Conservation (phyloP, 1,140 invertebrate genomes). For the Littorina saxatilis region DNA sequence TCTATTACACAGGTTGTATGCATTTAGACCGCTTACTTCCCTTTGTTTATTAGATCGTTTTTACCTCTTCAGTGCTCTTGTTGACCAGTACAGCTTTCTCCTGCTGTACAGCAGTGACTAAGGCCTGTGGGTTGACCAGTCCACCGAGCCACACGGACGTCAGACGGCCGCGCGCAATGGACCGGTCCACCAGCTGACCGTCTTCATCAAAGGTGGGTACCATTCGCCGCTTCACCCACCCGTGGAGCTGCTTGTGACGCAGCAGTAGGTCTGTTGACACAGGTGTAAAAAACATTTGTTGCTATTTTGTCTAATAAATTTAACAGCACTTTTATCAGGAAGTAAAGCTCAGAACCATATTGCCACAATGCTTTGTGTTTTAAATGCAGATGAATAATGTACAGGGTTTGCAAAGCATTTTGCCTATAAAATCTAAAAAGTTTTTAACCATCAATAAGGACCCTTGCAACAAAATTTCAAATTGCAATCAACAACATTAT, state of each 20-base stretch:
- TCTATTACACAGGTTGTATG: no score
- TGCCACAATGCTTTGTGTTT: background rate
- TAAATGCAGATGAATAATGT: background rate
- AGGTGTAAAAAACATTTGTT: no score
- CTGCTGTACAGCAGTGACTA: conserved; percentile 67
- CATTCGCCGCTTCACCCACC: conserved; percentile 69
- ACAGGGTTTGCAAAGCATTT: background rate
- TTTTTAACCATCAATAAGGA: no score
- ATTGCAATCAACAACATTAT: no score
- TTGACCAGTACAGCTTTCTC: conserved; percentile 70
- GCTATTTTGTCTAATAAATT: background rate
- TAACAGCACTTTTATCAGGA: background rate
- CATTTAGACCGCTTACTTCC: no score
- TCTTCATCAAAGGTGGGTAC: conserved; percentile 65
- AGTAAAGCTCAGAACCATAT: background rate
- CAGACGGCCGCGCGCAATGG: conserved; percentile 62
- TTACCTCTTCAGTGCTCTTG: conserved; percentile 62
- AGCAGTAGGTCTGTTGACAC: conserved; percentile 62
- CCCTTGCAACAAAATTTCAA: no score
- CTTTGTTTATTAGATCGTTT: no score
- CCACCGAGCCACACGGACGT: conserved; percentile 71
- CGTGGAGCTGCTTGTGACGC: conserved; percentile 65
- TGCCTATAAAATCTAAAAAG: no score
- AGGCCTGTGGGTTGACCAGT: conserved; percentile 70
- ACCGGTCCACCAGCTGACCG: conserved; percentile 47